Base-by-base conservation (phyloP, 1,140 invertebrate genomes). In the Tetranychus urticae region DNA sequence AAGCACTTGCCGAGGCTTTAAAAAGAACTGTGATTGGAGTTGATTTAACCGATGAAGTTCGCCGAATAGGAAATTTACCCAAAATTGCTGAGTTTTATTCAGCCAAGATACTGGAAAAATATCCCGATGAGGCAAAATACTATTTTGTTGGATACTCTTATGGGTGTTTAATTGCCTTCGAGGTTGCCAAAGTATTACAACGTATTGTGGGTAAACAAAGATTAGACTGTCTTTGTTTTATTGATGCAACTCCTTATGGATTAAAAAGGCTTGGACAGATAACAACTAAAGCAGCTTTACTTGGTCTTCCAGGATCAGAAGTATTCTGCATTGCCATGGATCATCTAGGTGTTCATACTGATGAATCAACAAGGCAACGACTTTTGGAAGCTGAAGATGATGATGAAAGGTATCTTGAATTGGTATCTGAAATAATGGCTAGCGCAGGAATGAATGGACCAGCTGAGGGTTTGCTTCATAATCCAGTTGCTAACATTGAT, bases 71-170 rank as follows among this genome's bases (percentile, higher is more conserved):
- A 13, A 82, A 80, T 31, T 81, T 96, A 60, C 70, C 78, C 31
- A 75, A 80, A 35, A 75, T 94, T 39, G 88, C 91, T 4, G 69
- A 72, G 48, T 85, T 79, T 73, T 96, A 93, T 71, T 75, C 92
- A 34, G 67, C 77, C 70, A 48, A 54, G 10, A 47, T 48, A n/a
- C 2, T 14, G 6, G 13, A 52, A 10, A 37, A 47, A 31, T 23
- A 47, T 34, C 33, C 42, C n/a, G 31, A 52, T 36, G 23, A 46
- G 7, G n/a, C 12, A 42, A 46, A 35, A 48, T 93, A 90, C 74
- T 79, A 80, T 34, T 71, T 98, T 48, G 78, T 84, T 46, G 93
- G 91, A 3, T 97, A 97, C 71, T 97, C 92, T 0, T 97, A 88
- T 72, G 93, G 93, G 55, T 83, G 85, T 8, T 80, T 82, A 61